Percentiles rank a stretch among this genome's conserved stretches.
Conservation (phyloP, 2,113 vertebrate species). For the Anser cygnoides region DNA sequence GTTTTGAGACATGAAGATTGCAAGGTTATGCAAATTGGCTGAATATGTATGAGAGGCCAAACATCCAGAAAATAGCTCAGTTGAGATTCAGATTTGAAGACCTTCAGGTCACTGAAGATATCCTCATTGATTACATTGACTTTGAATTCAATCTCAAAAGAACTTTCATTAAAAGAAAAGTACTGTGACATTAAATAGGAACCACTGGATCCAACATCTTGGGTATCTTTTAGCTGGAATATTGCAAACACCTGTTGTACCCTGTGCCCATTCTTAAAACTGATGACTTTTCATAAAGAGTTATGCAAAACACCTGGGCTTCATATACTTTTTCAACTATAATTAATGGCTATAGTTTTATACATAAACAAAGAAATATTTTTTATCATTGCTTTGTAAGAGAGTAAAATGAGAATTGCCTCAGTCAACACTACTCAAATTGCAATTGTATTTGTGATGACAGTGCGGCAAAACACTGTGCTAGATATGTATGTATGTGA, state of each 20-base stretch:
- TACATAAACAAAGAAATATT: background rate
- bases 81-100: background rate
- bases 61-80: background rate
- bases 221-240: background rate
- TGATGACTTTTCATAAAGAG: background rate
- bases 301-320: background rate
- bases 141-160: background rate
- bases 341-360: background rate
- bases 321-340: background rate
- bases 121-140: background rate
- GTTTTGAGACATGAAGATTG: background rate
- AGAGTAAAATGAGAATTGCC: background rate
- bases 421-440: background rate
- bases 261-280: background rate
- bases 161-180: background rate
- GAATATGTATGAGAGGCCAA: background rate
- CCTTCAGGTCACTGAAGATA: background rate
- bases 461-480: background rate
- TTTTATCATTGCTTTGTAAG: background rate
- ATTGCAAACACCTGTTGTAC: background rate
- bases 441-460: background rate
- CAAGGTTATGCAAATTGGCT: background rate
- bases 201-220: background rate
- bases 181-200: background rate
- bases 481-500: fast-evolving